Percentiles rank a stretch among this genome's conserved stretches.
These are phyloP conservation scores for Sus cebifrons DNA, from an alignment of 2,797 vertebrate species.

Conservation along the genomic window DNA sequence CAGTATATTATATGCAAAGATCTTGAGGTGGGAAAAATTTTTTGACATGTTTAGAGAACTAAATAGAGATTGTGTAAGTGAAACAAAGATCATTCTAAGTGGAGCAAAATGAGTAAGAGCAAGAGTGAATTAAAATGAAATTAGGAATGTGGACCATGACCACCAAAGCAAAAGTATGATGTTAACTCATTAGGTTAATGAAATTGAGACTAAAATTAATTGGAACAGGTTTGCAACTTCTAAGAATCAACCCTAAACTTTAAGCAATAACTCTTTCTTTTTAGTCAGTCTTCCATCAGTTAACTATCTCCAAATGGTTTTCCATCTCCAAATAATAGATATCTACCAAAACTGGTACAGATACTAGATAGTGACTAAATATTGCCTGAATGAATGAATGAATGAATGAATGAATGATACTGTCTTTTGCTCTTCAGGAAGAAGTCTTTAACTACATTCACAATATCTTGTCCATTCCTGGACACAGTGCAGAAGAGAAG, in stretches of 20 bases:
- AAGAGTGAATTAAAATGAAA: not conserved
- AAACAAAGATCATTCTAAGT: not conserved
- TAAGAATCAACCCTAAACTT: not conserved
- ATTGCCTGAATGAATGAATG: not conserved
- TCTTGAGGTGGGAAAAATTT: not conserved
- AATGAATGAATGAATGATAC: not conserved
- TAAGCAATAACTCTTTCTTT: constrained; percentile 24
- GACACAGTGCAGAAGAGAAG: constrained; percentile 95
- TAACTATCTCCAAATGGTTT: constrained; percentile 41
- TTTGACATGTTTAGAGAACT: not conserved
- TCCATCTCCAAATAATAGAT: constrained; percentile 4
- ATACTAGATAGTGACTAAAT: not conserved
- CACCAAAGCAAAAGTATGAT: not conserved
- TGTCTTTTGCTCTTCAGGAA: constrained; percentile 90
- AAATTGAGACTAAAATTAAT: constrained; percentile 49
- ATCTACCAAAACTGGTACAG: not conserved
- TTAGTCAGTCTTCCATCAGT: not conserved
- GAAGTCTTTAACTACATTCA: constrained; percentile 97
- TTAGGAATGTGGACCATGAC: not conserved
- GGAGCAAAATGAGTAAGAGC: not conserved
- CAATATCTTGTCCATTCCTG: constrained; percentile 97
- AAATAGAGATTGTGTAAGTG: not conserved
- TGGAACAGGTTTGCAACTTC: not conserved
- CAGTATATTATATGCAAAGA: not conserved
- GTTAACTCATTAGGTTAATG: not conserved